A percentile compares a stretch with the other conserved stretches of the same genome.
Evolutionary conservation across 2,797 vertebrate genomes (phyloP).

Genomic region (Eidolon dupreanum): DNA sequence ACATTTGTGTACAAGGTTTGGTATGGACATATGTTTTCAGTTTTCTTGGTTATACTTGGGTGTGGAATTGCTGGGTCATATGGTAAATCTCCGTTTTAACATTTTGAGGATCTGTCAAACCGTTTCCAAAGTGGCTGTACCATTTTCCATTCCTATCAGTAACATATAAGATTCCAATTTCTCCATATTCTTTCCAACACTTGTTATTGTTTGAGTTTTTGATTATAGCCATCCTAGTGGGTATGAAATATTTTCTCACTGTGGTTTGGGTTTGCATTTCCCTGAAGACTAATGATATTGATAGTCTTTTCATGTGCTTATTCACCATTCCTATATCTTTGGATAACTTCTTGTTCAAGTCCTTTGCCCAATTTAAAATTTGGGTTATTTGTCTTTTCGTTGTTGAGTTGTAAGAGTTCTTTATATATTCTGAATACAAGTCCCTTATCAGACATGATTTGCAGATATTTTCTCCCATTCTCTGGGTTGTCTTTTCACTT

Average conservation of each 20-base stretch:
- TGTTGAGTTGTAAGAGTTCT: not conserved
- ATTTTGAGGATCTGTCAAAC: not conserved
- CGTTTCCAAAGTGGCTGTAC: not conserved
- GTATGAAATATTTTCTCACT: not conserved
- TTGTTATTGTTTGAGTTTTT: not conserved
- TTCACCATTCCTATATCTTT: not conserved
- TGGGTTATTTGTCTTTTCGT: not conserved
- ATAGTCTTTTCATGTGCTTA: not conserved
- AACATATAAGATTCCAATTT: not conserved
- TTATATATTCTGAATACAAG: not conserved
- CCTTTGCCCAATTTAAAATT: not conserved
- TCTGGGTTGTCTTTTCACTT: not conserved
- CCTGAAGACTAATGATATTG: not conserved
- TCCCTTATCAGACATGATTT: not conserved
- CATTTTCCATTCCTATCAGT: not conserved
- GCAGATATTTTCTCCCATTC: not conserved
- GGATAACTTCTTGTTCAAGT: not conserved
- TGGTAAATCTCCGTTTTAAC: not conserved
- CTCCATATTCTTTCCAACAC: not conserved
- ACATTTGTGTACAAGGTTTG: not conserved
- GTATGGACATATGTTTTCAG: not conserved
- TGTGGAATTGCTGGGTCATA: not conserved
- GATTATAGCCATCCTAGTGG: not conserved
- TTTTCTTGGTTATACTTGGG: conserved; percentile 1
- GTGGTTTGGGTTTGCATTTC: conserved; percentile 42